phyloP scores from a whole-genome alignment of 2,888 invertebrate genomes.

The Holacanthella duospinosa region DNA sequence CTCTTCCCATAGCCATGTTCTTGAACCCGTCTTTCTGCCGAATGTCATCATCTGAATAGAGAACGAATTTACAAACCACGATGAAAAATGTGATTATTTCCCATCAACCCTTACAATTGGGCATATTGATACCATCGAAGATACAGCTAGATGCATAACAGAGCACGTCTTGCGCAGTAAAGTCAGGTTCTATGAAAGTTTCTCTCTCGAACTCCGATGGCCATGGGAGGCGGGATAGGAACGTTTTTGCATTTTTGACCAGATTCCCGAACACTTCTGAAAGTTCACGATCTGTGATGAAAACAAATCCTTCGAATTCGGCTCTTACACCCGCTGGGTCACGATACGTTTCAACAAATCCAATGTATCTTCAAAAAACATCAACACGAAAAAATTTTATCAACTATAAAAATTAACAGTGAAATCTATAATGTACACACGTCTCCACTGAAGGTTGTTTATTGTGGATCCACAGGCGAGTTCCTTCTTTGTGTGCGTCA shows the following conservation, averaged over 20 bases:
- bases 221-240: constrained; percentile 77
- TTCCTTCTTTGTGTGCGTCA: constrained; percentile 82
- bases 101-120: constrained; percentile 59
- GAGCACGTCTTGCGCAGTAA: constrained; percentile 87
- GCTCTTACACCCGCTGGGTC: constrained; percentile 88
- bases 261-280: constrained; percentile 72
- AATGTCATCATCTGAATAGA: constrained; percentile 74
- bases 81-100: background rate
- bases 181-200: constrained; percentile 79
- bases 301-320: constrained; percentile 94
- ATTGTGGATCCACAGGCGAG: constrained; percentile 85
- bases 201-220: constrained; percentile 75
- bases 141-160: constrained; percentile 86
- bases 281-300: constrained; percentile 89
- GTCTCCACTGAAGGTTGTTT: constrained; percentile 88
- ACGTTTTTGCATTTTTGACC: constrained; percentile 69
- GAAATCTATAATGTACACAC: constrained; percentile 43
- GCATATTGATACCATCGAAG: constrained; percentile 94
- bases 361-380: constrained; percentile 55
- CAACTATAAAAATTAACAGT: background rate
- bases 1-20: constrained; percentile 92
- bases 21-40: constrained; percentile 95
- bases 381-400: background rate
- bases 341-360: constrained; percentile 84
- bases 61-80: background rate